Conservation (phyloP, 2,888 invertebrate genomes). For the Acronicta leporina region DNA sequence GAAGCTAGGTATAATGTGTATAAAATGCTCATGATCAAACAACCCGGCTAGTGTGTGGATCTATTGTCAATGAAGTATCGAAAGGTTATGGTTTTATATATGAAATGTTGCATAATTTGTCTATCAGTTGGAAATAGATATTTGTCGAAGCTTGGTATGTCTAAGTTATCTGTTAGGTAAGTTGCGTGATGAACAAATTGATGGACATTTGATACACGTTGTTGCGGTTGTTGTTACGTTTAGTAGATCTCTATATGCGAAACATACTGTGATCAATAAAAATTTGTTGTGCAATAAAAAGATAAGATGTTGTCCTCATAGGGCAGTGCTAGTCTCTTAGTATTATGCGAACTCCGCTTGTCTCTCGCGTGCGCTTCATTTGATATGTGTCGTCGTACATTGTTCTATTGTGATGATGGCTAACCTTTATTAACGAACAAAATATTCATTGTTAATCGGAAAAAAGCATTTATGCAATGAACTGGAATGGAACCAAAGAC, state of each 20-base stretch:
- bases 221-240: conserved; percentile 58
- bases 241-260: conserved; percentile 76
- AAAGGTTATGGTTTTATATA: conserved; percentile 30
- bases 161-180: conserved; percentile 50
- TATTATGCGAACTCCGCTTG: conserved; percentile 57
- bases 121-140: conserved; percentile 42
- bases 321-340: conserved; percentile 71
- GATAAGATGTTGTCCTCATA: conserved; percentile 62
- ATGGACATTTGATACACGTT: conserved; percentile 55
- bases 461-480: conserved; percentile 75
- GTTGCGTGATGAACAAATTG: conserved; percentile 42
- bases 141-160: conserved; percentile 42
- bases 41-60: conserved; percentile 51
- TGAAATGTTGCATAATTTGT: conserved; percentile 40
- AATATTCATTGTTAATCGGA: conserved; percentile 64
- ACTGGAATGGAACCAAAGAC: conserved; percentile 85
- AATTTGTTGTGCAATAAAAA: conserved; percentile 80
- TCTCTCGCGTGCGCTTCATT: conserved; percentile 59
- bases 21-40: conserved; percentile 60
- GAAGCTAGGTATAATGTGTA: conserved; percentile 66
- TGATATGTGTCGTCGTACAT: conserved; percentile 68
- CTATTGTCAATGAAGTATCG: conserved; percentile 49
- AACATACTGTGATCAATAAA: conserved; percentile 80
- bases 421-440: conserved; percentile 67
- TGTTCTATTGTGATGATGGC: conserved; percentile 51